A percentile compares a stretch with the other conserved stretches of the same genome.
phyloP scores from a whole-genome alignment of 1,140 invertebrate genomes.

The Ips nitidus region DNA sequence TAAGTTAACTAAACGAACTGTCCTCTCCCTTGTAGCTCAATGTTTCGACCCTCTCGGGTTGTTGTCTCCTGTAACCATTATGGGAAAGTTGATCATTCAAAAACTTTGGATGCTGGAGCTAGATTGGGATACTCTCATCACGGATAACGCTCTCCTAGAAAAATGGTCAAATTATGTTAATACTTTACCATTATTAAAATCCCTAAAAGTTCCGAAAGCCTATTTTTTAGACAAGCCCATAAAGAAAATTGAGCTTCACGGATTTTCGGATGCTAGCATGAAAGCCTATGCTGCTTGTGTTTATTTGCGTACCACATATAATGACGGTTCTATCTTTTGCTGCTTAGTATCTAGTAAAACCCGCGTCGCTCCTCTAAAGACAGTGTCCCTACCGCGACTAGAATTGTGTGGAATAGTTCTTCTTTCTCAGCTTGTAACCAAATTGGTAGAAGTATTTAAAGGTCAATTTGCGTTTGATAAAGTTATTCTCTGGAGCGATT shows the following conservation, averaged over 20 bases:
- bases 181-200: too few species aligned
- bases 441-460: slow-evolving; percentile 21
- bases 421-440: slow-evolving; percentile 27
- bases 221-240: neutral
- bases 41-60: too few species aligned
- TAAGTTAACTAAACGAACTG: neutral
- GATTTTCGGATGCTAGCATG: slow-evolving; percentile 31
- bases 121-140: too few species aligned
- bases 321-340: neutral
- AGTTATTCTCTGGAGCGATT: neutral
- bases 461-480: neutral
- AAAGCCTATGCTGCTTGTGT: slow-evolving; percentile 45
- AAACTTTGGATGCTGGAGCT: too few species aligned
- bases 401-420: slow-evolving; percentile 43
- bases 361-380: slow-evolving; percentile 22
- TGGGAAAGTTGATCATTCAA: too few species aligned
- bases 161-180: too few species aligned
- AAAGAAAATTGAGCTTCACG: slow-evolving; percentile 16
- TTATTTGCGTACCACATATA: slow-evolving; percentile 35
- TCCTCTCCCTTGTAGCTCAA: too few species aligned
- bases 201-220: too few species aligned
- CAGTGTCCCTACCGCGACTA: slow-evolving; percentile 15
- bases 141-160: too few species aligned
- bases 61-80: too few species aligned
- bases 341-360: slow-evolving; percentile 18